Evolutionary conservation across 37 sponge, comb jelly and placozoan species (phyloP), one percentile per base, ranked within the genome.

Genomic region (Ianthella basta): DNA sequence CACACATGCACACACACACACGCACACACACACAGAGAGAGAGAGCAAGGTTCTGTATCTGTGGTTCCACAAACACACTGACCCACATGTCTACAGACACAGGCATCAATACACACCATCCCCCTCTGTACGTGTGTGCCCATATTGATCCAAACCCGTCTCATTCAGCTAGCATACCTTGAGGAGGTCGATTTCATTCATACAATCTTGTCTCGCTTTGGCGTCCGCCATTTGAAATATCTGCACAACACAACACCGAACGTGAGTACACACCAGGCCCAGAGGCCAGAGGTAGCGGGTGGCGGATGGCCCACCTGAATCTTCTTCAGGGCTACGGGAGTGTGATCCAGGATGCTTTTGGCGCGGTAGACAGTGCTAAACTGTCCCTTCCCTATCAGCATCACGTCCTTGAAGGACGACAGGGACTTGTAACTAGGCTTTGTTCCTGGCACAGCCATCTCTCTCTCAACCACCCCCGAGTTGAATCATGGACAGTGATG

Each of bases 151-250:
- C 6, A 44, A 44, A 44, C 50, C 8, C 50, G 8, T 44, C 50
- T 44, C 21, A 20, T 68, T 65, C 16, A 27, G 33, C 33, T 32
- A 50, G 55, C 78, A 36, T 34, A 96, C 95, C 89, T 99, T 97
- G 6, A 99, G 86, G n/a, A 99, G 64, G 78, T 97, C 99, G 18
- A 99, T 99, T 70, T 99, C 99, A 59, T 97, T 96, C 81, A 99
- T 93, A 82, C 99, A 99, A 55, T 99, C 99, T 38, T 96, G 96
- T 33, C 99, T 87, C n/a, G 99, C 97, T 73, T 99, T 99, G 30
- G 99, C 99, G 74, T 99, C 99, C 61, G 93, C 92, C 99, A 99
- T 99, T 78, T 96, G 97, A 88, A 95, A 99, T 34, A 99, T 94
- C 97, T 99, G 68, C 32, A 30, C 57, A 3, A n/a, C 66, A 81